Base-by-base conservation (phyloP, 2,113 vertebrate species). In the Coracopsis vasa region DNA sequence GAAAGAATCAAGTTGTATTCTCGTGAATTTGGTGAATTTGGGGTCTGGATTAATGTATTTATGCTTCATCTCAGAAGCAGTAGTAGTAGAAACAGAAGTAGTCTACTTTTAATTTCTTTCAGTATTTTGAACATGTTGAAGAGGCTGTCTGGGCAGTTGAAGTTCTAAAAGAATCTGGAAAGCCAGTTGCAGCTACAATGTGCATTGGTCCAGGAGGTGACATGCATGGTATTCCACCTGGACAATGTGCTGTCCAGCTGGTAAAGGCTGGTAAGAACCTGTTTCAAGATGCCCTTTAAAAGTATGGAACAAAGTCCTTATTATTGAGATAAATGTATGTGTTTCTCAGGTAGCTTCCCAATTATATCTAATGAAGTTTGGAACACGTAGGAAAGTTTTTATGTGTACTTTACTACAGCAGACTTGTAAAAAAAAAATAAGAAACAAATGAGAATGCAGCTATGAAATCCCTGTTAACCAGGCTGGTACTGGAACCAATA, bases 111-210 rank as follows among this genome's bases (percentile, higher is more conserved):
- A 25, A 79, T 94, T 50, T 92, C 44, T 97, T 98, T 90, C 97
- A 99, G 99, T 99, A 99, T 95, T 99, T 99, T 96, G 99, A 99
- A 95, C 99, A 99, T 7, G 98, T 99, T 90, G 99, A 99, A 97
- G 99, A 99, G 96, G 99, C 99, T 2, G 98, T 98, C 80, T 99
- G 99, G 99, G 99, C 99, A 29, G 99, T 99, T 4, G 98, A 99
- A 95, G 98, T 98, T 67, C 91, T 99, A 95, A 99, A 99, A 94
- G 90, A 97, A 56, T 98, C 98, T 18, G 98, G 98, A 29, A 99
- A 99, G 53, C 99, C 99, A 6, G 98, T 99, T 80, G 99, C 99
- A 58, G 99, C 98, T 14, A 98, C 98, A 1, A 89, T 99, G 97
- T 99, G 99, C 88, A 99, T 99, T 31, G 99, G 99, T 83, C 99